phyloP scores from a whole-genome alignment of 2,888 invertebrate genomes.

The Lochmaea capreae region DNA sequence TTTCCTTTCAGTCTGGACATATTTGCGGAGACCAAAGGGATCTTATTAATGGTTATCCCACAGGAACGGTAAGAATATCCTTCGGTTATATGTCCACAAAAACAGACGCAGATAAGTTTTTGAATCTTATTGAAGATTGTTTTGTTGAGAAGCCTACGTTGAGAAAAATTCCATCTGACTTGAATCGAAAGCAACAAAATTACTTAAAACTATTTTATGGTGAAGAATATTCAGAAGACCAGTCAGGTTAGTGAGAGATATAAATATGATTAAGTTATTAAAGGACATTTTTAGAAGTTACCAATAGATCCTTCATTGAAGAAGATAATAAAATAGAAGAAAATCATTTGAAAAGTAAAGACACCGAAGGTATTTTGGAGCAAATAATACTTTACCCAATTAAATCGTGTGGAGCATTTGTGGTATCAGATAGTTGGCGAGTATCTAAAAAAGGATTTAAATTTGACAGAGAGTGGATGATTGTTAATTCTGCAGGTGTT shows the following conservation, averaged over 20 bases:
- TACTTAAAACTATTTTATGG: constrained; percentile 31
- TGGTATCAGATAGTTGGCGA: constrained; percentile 76
- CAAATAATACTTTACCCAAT: constrained; percentile 81
- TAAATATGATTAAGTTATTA: background rate
- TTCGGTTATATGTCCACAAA: constrained; percentile 91
- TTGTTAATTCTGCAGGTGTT: constrained; percentile 83
- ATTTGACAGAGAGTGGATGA: constrained; percentile 95
- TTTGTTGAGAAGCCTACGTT: constrained; percentile 72
- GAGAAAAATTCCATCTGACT: constrained; percentile 51
- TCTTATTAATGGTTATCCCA: constrained; percentile 86
- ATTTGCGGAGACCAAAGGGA: constrained; percentile 92
- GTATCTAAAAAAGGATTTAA: constrained; percentile 82
- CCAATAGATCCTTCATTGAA: background rate
- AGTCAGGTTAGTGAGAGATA: constrained; percentile 1
- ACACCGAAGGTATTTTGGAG: constrained; percentile 50
- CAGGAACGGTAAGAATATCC: constrained; percentile 91
- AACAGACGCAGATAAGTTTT: constrained; percentile 77
- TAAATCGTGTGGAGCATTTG: constrained; percentile 89
- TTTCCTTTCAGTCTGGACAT: constrained; percentile 78
- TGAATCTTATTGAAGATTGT: constrained; percentile 80
- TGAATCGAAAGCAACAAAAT: constrained; percentile 17
- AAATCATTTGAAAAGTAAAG: constrained; percentile 5
- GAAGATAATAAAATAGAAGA: background rate
- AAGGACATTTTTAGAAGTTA: background rate
- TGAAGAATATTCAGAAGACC: background rate